phyloP scores from a whole-genome alignment of 2,113 vertebrate species.

The Aegithalos caudatus region DNA sequence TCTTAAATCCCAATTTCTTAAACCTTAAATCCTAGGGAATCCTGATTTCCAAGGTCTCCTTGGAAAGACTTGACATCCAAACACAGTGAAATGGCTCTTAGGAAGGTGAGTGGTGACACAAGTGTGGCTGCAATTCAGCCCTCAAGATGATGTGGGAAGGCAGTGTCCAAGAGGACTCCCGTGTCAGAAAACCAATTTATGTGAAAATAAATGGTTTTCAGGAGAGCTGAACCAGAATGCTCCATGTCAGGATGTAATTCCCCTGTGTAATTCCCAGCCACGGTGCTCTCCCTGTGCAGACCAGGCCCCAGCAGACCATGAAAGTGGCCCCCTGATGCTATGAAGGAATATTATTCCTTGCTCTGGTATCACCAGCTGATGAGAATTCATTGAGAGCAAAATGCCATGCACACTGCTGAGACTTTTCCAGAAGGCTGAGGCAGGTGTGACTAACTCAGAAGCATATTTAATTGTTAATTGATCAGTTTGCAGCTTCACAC shows the following conservation, averaged over 20 bases:
- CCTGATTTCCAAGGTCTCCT: background rate
- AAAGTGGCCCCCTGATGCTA: background rate
- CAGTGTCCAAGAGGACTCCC: background rate
- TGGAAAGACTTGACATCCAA: background rate
- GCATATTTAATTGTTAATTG: background rate
- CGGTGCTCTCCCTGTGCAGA: accelerated
- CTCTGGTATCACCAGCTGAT: background rate
- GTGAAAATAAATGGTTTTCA: background rate
- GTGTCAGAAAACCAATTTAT: background rate
- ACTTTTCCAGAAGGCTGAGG: background rate
- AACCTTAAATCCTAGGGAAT: background rate
- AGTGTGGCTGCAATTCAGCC: background rate
- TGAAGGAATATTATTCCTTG: background rate
- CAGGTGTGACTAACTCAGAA: background rate
- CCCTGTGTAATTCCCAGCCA: background rate
- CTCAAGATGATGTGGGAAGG: background rate
- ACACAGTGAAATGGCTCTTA: accelerated
- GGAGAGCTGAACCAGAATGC: background rate
- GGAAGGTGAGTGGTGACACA: background rate
- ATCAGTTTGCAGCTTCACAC: background rate
- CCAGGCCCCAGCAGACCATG: background rate
- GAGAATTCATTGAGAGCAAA: background rate
- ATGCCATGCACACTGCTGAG: background rate
- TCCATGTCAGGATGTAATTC: background rate
- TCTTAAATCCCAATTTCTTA: background rate